Evolutionary conservation across 2,888 invertebrate genomes (phyloP), one percentile per base, ranked within the genome.

Genomic region (Dryococelus australis): DNA sequence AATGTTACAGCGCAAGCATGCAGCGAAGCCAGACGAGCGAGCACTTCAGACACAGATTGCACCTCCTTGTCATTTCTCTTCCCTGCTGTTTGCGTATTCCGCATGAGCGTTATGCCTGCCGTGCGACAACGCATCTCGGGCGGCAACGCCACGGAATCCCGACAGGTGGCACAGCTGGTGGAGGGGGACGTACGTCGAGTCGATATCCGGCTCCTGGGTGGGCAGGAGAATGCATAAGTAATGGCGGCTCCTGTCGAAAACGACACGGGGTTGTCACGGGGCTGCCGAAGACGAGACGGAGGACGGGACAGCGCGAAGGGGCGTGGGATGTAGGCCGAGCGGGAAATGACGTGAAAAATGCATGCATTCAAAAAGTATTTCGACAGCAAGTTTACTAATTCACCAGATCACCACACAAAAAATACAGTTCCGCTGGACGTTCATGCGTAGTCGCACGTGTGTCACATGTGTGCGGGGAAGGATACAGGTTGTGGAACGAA

Each of bases 221-320:
- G 65, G 65, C 65, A 65, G 65, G 65, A 65, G 65, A 65, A 65
- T 65, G 65, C n/a, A 65, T 65, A 65, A 65, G 65, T 65, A 65
- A 65, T n/a, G n/a, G n/a, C 65, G 65, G 65, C 65, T 65, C n/a
- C 65, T 24, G n/a, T 65, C 65, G 65, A 65, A 65, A 65, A 65
- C 65, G 65, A 65, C 65, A 20, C 65, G 65, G 24, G 65, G 35
- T 24, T 65, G 65, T 65, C 65, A 65, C 65, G 65, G 24, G 35
- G 24, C 65, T 16, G 65, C 10, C 20, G 24, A 65, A 65, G 65
- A 24, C 20, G n/a, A 20, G n/a, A n/a, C 24, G n/a, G 65, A 20
- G 65, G 0, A 16, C 47, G 47, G 47, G 47, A 16, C 16, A 13
- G 47, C n/a, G n/a, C 65, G 20, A 2, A 2, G 47, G 47, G 10